Conservation (phyloP, 92 coral and sea anemone species). For the Anthopleura xanthogrammica region DNA sequence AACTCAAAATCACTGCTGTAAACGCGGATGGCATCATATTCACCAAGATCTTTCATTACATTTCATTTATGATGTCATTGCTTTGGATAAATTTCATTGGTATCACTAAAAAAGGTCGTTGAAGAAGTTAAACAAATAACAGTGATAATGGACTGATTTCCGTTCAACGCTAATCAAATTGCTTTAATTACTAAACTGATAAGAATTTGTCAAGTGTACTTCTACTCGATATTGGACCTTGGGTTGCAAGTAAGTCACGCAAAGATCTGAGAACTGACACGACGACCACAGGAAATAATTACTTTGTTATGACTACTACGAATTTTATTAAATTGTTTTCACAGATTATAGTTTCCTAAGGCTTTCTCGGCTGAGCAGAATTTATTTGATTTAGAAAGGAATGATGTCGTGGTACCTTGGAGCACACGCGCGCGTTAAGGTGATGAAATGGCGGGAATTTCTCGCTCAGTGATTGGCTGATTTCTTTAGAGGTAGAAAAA, state of each 20-base stretch:
- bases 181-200: constrained; percentile 3
- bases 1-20: background rate
- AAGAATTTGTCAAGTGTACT: background rate
- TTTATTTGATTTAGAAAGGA: too few relatives aligned
- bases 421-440: too few relatives aligned
- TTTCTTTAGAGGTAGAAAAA: too few relatives aligned
- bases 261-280: background rate
- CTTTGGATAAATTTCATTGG: background rate
- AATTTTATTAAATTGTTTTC: too few relatives aligned
- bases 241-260: background rate
- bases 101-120: background rate
- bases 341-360: too few relatives aligned
- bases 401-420: too few relatives aligned
- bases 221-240: background rate
- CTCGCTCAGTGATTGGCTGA: too few relatives aligned
- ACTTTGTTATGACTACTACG: too few relatives aligned
- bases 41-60: background rate
- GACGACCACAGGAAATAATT: too few relatives aligned
- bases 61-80: background rate
- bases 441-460: too few relatives aligned
- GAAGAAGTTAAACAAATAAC: constrained; percentile 2
- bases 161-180: background rate
- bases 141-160: background rate
- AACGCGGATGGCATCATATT: background rate
- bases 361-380: too few relatives aligned